phyloP scores from a whole-genome alignment of 2,113 vertebrate genomes.

The Azemiops feae region DNA sequence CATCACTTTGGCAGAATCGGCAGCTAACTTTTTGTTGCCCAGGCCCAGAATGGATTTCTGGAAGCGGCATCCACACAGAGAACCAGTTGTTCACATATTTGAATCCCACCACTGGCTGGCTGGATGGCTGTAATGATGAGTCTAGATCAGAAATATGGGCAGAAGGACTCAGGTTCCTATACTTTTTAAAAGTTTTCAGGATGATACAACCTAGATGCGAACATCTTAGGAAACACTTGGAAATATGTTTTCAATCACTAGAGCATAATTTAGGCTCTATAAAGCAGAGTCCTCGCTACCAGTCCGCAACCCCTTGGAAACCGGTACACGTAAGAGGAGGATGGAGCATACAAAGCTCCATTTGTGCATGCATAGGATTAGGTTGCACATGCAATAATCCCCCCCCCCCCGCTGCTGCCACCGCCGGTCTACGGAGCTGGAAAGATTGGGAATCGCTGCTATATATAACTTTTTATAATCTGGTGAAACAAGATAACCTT shows the following conservation, averaged over 20 bases:
- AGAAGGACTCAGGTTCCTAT: not conserved
- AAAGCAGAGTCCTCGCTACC: not conserved
- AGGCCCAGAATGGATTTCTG: too few species aligned
- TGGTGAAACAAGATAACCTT: constrained; percentile 28
- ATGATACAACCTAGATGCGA: constrained; percentile 3
- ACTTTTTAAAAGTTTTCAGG: constrained; percentile 46
- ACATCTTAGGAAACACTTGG: constrained; percentile 16
- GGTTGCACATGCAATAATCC: not conserved
- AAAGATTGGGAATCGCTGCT: not conserved
- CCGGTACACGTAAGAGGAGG: not conserved
- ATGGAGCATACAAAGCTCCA: not conserved
- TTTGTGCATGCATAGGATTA: not conserved
- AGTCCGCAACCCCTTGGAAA: not conserved
- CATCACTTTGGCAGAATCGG: too few species aligned
- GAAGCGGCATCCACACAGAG: too few species aligned
- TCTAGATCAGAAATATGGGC: not conserved
- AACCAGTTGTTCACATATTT: too few species aligned
- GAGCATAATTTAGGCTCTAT: constrained; percentile 44
- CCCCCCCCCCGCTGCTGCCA: too few species aligned
- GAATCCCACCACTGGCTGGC: not conserved
- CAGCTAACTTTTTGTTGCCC: too few species aligned
- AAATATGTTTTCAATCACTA: constrained; percentile 13
- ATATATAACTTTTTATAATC: constrained; percentile 19
- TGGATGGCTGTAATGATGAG: not conserved
- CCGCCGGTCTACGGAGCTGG: not conserved